Evolutionary conservation across 2,888 invertebrate genomes (phyloP), one percentile per base, ranked within the genome.

Genomic region (Amblyjoppa proteus): DNA sequence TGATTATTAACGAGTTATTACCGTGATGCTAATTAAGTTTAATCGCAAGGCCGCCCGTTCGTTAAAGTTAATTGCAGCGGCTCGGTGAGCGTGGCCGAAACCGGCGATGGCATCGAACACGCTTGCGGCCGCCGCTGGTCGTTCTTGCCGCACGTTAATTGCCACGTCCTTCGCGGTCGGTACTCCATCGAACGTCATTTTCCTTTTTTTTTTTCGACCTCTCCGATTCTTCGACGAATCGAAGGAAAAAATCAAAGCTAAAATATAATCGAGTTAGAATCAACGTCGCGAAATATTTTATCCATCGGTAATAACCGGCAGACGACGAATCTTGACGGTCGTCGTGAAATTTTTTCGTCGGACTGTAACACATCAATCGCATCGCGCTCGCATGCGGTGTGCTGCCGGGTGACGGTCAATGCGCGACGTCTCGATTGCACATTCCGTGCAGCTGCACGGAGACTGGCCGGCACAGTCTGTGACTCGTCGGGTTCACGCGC

Each of bases 1-100:
- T 91, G 91, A 92, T 92, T 92, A 92, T 93, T 92, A 91, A 92
- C 91, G 92, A 92, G 91, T 93, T 93, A 92, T 93, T 93, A 91
- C 90, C 91, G 90, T 88, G 90, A 91, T 92, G 90, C 91, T 93
- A 93, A 93, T 93, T 92, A 93, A 92, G 91, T 91, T 92, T 92
- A 93, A 92, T 93, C 92, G 93, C 93, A 92, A 93, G 93, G 93
- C 92, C 93, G 92, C 88, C 76, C 90, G 91, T 93, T 93, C 92
- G 92, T 93, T 93, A 92, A 93, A 93, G 91, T 93, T 93, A 93
- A 93, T 93, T 93, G 93, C 91, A 90, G 89, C 90, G 90, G 92
- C 89, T 90, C 91, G 90, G 91, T 90, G 91, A 91, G 89, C 90
- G 90, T 89, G 91, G 91, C 89, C 91, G 91, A 90, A 93, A 92